Evolutionary conservation across 2,888 invertebrate species (phyloP).

Genomic region (Drosophila pegasa): DNA sequence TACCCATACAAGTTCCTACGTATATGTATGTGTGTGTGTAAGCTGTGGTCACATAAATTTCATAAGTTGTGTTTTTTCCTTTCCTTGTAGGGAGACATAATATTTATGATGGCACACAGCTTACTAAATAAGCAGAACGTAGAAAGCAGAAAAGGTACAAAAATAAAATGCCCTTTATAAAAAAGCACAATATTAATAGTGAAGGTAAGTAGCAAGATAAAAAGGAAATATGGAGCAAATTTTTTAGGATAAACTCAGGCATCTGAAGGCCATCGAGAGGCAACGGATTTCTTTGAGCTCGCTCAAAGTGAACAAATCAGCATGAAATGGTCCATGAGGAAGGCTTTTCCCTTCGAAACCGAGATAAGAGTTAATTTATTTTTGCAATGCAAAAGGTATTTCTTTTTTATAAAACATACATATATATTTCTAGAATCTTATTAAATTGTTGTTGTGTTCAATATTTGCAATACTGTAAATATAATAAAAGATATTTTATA

Average conservation of each 20-base stretch:
- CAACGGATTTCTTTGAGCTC: not conserved
- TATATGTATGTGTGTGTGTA: conserved; percentile 1
- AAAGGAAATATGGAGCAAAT: conserved; percentile 35
- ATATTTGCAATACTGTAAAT: no score
- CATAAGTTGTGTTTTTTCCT: conserved; percentile 36
- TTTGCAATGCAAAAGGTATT: not conserved
- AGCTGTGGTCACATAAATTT: conserved; percentile 52
- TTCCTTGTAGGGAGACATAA: conserved; percentile 39
- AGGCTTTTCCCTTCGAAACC: not conserved
- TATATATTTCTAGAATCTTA: no score
- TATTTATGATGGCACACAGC: conserved; percentile 68
- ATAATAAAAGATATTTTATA: no score
- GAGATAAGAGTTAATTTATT: not conserved
- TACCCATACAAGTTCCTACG: conserved; percentile 4
- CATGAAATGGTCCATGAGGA: not conserved
- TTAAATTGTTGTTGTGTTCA: no score
- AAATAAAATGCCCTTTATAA: conserved; percentile 59
- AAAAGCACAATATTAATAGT: conserved; percentile 17
- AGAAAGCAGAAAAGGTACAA: conserved; percentile 29
- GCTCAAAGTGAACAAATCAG: not conserved
- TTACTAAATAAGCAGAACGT: conserved; percentile 35
- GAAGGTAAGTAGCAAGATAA: not conserved
- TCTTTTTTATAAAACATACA: not conserved
- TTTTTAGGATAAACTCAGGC: conserved; percentile 18
- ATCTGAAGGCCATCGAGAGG: conserved; percentile 20